Evolutionary conservation across 35 echinoderm and acorn worm genomes (phyloP).

Genomic region (Ptychodera flava): DNA sequence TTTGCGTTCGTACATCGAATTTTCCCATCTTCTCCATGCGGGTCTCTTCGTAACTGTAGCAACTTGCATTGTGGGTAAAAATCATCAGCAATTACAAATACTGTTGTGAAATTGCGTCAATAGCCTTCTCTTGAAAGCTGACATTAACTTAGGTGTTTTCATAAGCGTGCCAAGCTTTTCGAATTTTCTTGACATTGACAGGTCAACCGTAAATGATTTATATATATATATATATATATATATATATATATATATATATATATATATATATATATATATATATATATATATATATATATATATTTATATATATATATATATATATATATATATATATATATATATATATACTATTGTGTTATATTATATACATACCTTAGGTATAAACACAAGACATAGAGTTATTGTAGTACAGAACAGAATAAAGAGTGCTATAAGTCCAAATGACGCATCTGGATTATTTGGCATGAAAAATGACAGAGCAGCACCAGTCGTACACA

Average conservation of each 20-base stretch:
- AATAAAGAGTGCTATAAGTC: neutral
- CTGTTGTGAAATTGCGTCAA: neutral
- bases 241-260: neutral
- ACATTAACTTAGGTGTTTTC: too few relatives aligned
- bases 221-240: neutral
- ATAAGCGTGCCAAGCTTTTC: neutral
- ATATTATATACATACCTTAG: neutral
- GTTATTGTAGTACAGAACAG: neutral
- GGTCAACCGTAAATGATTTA: neutral
- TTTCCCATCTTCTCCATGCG: neutral
- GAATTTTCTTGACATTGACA: neutral
- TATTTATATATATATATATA: neutral
- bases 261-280: neutral
- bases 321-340: neutral
- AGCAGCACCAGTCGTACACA: neutral
- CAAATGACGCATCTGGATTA: neutral
- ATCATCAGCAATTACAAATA: neutral
- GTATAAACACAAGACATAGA: neutral
- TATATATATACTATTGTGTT: neutral
- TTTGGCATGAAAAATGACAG: neutral
- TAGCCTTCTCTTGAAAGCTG: neutral
- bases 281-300: neutral
- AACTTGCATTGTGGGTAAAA: neutral
- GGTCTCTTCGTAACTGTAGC: neutral
- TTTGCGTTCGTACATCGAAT: neutral